Conservation (phyloP, 2,113 vertebrate species). For the Myocastor coypus region DNA sequence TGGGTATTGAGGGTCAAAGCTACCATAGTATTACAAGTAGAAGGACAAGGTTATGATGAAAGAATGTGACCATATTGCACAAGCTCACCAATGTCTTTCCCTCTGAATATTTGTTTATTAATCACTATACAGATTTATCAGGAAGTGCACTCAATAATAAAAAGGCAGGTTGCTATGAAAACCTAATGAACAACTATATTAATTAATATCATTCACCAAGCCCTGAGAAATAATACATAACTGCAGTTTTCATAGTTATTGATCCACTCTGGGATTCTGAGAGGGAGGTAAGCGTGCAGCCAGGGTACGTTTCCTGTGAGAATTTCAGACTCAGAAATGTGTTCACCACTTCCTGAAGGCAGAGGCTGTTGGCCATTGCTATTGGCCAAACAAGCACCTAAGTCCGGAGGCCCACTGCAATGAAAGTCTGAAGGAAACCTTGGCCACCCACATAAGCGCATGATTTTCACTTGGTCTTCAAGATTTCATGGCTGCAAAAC, state of each 20-base stretch:
- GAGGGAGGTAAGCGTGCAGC: not conserved
- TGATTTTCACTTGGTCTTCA: not conserved
- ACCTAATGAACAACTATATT: constrained; percentile 56
- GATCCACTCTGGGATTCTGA: not conserved
- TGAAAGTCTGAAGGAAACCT: not conserved
- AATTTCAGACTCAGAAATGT: not conserved
- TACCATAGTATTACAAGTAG: not conserved
- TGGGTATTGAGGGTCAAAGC: not conserved
- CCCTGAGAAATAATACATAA: not conserved
- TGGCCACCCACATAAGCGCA: not conserved
- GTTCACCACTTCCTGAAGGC: not conserved
- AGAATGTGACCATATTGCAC: not conserved
- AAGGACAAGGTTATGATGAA: constrained; percentile 4
- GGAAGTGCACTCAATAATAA: constrained; percentile 19
- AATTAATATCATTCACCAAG: constrained; percentile 35
- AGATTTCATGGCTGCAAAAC: not conserved
- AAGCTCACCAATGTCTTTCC: not conserved
- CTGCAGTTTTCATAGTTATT: constrained; percentile 47
- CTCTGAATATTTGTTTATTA: constrained; percentile 54
- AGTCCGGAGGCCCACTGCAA: not conserved
- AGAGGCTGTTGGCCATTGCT: not conserved
- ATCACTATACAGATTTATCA: constrained; percentile 9
- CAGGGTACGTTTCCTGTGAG: not conserved
- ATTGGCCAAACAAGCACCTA: not conserved
- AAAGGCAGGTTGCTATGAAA: constrained; percentile 30